phyloP scores from a whole-genome alignment of 1,140 invertebrate genomes.

The Pogonomyrmex californicus region DNA sequence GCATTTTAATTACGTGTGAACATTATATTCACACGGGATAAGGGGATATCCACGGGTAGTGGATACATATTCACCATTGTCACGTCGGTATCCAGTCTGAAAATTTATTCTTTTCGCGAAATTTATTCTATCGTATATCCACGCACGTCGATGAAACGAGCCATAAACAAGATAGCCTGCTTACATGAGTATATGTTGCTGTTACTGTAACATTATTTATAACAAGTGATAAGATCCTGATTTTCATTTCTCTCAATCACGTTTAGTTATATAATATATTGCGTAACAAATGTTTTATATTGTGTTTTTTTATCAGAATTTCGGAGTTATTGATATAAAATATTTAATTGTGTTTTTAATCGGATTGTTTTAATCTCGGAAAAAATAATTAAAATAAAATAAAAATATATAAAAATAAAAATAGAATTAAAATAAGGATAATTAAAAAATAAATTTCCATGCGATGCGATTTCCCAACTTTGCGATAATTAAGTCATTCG shows the following conservation, averaged over 20 bases:
- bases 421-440: too few species aligned
- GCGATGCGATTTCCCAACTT: background rate
- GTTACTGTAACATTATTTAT: conserved; percentile 38
- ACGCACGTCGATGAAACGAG: conserved; percentile 16
- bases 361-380: background rate
- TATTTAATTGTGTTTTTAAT: background rate
- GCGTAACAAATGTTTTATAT: background rate
- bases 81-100: conserved; percentile 46
- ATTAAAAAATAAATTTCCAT: too few species aligned
- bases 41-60: too few species aligned
- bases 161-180: conserved; percentile 11
- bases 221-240: background rate
- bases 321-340: background rate
- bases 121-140: background rate
- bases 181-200: conserved; percentile 9
- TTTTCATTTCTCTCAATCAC: background rate
- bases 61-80: conserved; percentile 56
- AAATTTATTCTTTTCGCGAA: conserved; percentile 67
- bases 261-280: background rate
- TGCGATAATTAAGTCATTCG: background rate
- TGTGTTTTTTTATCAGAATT: background rate
- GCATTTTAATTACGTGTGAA: conserved; percentile 74
- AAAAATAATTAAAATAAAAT: background rate
- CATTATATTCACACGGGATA: conserved; percentile 53
- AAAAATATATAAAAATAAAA: too few species aligned